Conservation (phyloP, 2,113 vertebrate genomes). For the Leucosticte australis region DNA sequence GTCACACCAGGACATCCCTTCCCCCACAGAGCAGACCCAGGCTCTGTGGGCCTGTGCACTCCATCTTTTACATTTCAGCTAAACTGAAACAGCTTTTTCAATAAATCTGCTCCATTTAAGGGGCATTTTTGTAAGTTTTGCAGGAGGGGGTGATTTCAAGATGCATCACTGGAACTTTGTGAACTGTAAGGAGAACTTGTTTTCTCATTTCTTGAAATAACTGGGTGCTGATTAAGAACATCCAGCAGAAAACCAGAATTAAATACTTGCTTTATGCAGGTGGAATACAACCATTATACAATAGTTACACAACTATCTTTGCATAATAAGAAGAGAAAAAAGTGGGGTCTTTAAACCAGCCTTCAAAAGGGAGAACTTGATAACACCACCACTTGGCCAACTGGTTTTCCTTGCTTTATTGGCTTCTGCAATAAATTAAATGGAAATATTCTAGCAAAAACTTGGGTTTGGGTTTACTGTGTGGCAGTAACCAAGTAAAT, state of each 20-base stretch:
- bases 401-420: neutral
- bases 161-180: neutral
- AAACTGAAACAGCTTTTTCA: neutral
- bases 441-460: neutral
- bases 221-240: neutral
- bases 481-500: neutral
- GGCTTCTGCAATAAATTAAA: neutral
- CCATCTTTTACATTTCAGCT: neutral
- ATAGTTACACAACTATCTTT: neutral
- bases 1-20: neutral
- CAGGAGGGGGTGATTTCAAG: neutral
- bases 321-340: neutral
- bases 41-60: neutral
- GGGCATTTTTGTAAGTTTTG: neutral
- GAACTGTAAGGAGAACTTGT: neutral
- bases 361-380: neutral
- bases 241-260: neutral
- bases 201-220: neutral
- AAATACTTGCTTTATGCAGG: neutral
- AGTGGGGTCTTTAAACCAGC: neutral
- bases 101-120: neutral
- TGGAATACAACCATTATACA: neutral
- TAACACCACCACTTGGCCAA: neutral
- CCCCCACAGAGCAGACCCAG: neutral
- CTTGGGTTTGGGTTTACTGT: neutral